Evolutionary conservation across 2,888 invertebrate genomes (phyloP).

Genomic region (Anthrax anthrax): DNA sequence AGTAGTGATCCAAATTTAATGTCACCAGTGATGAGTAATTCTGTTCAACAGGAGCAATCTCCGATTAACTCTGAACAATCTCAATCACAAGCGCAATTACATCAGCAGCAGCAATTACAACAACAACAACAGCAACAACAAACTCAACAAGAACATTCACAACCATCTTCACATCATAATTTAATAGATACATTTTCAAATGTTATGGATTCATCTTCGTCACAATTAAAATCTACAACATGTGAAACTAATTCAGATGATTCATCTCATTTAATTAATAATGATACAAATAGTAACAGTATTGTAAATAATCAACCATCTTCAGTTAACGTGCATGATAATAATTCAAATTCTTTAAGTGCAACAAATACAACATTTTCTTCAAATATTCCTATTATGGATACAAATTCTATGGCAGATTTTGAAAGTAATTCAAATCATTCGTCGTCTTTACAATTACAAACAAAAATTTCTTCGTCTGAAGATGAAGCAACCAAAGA

Average conservation of each 20-base stretch:
- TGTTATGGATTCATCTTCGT: conserved; percentile 12
- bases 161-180: conserved; percentile 4
- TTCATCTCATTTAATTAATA: conserved; percentile 23
- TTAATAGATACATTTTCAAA: conserved; percentile 16
- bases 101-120: conserved; percentile 12
- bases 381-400: neutral
- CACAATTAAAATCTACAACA: conserved; percentile 6
- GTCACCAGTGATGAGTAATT: conserved; percentile 1
- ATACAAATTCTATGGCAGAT: conserved; percentile 4
- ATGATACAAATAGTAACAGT: conserved; percentile 32
- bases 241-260: conserved; percentile 26
- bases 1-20: conserved; percentile 4
- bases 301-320: conserved; percentile 34
- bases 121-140: conserved; percentile 14
- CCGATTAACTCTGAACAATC: neutral
- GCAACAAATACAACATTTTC: neutral
- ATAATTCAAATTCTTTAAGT: conserved; percentile 21
- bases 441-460: neutral
- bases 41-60: conserved; percentile 4
- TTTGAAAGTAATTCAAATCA: conserved; percentile 6
- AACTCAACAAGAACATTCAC: conserved; percentile 10
- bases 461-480: neutral
- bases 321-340: conserved; percentile 23
- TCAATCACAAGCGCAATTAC: neutral
- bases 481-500: conserved; percentile 6